Base-by-base conservation (phyloP, 1,140 invertebrate species). In the Centruroides sculpturatus region DNA sequence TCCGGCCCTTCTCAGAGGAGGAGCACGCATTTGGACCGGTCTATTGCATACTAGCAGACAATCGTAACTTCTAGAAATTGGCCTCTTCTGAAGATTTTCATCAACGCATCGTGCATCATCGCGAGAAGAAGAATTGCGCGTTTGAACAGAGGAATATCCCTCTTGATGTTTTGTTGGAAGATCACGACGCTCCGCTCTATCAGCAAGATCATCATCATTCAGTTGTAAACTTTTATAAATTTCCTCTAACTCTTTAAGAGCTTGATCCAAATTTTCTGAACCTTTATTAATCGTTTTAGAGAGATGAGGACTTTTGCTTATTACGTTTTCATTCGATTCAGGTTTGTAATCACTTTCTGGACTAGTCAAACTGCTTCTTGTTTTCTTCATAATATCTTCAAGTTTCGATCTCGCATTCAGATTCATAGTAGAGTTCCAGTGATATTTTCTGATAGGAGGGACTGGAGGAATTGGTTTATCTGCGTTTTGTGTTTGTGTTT, bases 201-300 rank as follows among this genome's bases (percentile, higher is more conserved):
- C 87, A 23, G 88, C 68, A 13, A 88, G 74, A 71, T 89, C 86
- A 67, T 89, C 86, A 69, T 92, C 89, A 3, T 82, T 84, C 13
- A 91, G 74, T 12, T 83, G 80, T 34, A 92, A 75, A 65, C 85
- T 88, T 47, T 57, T 47, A 73, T 91, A 92, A 69, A 93, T 91
- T 12, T 85, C 84, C 76, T 94, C 90, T 46, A 94, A 72, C 73
- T 93, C 90, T 66, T 84, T 83, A 7, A 93, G 75, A 52, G 88
- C 89, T 67, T 92, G 87, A 71, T 92, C 88, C 36, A 90, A 76
- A 73, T 89, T 90, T 41, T 35, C 46, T 34, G 36, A 11, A 47
- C 5, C 5, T 51, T n/a, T 13, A 51, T 51, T 51, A 48, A 35
- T 47, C 6, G 12, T 48, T 5, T 41, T 47, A n/a, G 56, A 51